Evolutionary conservation across 2,888 invertebrate genomes (phyloP).

Genomic region (Metopia argyrocephala): DNA sequence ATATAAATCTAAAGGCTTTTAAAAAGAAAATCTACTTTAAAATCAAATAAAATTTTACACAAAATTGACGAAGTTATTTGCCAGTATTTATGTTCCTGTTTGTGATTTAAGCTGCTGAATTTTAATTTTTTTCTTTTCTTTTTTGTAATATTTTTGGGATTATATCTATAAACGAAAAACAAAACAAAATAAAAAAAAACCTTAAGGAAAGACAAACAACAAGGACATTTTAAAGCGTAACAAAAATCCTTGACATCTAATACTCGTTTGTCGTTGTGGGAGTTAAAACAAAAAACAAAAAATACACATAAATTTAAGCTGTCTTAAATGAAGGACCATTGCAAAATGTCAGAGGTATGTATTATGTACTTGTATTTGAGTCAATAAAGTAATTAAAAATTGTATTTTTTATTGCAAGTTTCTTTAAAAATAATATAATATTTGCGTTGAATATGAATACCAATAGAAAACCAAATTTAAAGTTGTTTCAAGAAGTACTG

Average conservation of each 20-base stretch:
- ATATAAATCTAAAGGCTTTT: not conserved
- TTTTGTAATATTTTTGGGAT: constrained; percentile 16
- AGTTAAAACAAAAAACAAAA: not conserved
- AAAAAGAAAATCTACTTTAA: not conserved
- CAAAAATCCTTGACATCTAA: constrained; percentile 25
- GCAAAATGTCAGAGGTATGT: constrained; percentile 63
- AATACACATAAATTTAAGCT: not conserved
- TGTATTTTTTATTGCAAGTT: too few species aligned
- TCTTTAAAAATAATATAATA: too few species aligned
- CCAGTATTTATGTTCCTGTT: constrained; percentile 53
- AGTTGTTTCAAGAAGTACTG: too few species aligned
- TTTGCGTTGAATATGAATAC: too few species aligned
- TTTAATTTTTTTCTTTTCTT: not conserved
- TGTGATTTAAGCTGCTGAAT: constrained; percentile 32
- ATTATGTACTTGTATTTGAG: not conserved
- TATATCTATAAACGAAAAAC: constrained; percentile 8
- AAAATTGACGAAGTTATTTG: constrained; percentile 1
- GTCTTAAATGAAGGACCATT: constrained; percentile 39
- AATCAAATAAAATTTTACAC: not conserved
- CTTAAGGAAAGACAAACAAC: constrained; percentile 3
- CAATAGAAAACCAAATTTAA: too few species aligned
- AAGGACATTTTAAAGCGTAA: constrained; percentile 6
- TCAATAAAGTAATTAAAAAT: too few species aligned
- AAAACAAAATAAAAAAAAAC: not conserved
- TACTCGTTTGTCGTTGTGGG: not conserved